phyloP scores from a whole-genome alignment of 1,140 invertebrate genomes.

The Marisa cornuarietis region DNA sequence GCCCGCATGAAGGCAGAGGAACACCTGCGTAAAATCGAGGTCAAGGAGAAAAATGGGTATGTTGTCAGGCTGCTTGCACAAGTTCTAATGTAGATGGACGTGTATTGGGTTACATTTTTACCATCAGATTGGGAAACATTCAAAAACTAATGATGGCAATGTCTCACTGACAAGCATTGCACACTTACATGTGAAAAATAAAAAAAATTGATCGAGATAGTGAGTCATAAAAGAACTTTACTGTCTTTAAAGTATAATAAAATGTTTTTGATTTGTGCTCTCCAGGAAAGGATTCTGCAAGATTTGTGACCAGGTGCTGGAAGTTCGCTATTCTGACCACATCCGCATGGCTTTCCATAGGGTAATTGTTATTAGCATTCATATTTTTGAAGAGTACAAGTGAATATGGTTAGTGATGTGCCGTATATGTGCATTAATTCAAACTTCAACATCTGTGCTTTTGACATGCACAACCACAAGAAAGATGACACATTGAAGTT shows the following conservation, averaged over 20 bases:
- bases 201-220: too few species aligned
- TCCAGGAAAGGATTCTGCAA: slow-evolving; percentile 30
- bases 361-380: slow-evolving; percentile 12
- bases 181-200: too few species aligned
- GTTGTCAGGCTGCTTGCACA: not conserved
- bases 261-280: not conserved
- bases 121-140: not conserved
- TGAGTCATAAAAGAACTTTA: too few species aligned
- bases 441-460: too few species aligned
- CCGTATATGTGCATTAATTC: too few species aligned
- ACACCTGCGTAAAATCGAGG: slow-evolving; percentile 47
- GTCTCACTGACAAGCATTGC: too few species aligned
- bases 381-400: too few species aligned
- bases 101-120: not conserved
- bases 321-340: slow-evolving; percentile 28
- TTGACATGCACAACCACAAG: too few species aligned
- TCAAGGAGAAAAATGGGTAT: slow-evolving; percentile 22
- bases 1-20: slow-evolving; percentile 47
- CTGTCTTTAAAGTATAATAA: not conserved
- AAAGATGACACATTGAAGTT: not conserved
- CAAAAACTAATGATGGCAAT: too few species aligned
- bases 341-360: slow-evolving; percentile 31
- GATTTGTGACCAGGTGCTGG: slow-evolving; percentile 30
- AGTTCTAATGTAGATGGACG: not conserved
- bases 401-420: too few species aligned